Conservation (phyloP, 1,140 invertebrate genomes). For the Drosophila nasuta region DNA sequence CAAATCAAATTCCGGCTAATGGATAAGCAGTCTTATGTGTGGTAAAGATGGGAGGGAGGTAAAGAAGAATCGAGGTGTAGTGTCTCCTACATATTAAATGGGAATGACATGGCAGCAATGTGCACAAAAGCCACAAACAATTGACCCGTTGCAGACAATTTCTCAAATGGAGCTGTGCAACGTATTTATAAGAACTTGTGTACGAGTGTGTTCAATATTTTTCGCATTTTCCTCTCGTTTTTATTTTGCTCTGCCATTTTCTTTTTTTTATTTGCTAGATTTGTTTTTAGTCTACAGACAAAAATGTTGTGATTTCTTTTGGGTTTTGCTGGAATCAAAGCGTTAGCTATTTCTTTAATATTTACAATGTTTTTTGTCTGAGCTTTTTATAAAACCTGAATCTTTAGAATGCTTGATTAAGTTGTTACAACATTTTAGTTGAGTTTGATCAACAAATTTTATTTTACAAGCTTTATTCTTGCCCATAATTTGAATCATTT, state of each 20-base stretch:
- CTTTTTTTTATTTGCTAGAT: neutral
- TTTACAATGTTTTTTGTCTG: neutral
- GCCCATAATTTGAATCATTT: neutral
- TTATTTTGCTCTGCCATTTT: constrained; percentile 7
- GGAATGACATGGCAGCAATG: constrained; percentile 45
- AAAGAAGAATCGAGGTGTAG: neutral
- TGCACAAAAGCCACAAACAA: constrained; percentile 60
- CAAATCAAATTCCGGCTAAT: constrained; percentile 51
- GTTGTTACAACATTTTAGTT: no score
- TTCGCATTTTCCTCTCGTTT: constrained; percentile 7
- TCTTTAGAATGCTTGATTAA: no score
- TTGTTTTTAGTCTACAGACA: constrained; percentile 16
- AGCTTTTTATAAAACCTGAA: no score
- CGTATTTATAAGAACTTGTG: constrained; percentile 29
- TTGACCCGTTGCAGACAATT: constrained; percentile 58
- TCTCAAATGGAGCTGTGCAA: constrained; percentile 49
- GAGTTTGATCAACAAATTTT: no score
- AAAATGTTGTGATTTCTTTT: constrained; percentile 10
- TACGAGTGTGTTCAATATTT: constrained; percentile 28
- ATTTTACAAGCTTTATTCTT: neutral
- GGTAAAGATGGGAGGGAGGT: neutral
- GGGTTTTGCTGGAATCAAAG: neutral
- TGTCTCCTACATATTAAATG: constrained; percentile 2
- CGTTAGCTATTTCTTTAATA: neutral
- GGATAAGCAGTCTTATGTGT: constrained; percentile 29